phyloP scores from a whole-genome alignment of 2,797 vertebrate genomes.

The Euphonia xanthogaster region DNA sequence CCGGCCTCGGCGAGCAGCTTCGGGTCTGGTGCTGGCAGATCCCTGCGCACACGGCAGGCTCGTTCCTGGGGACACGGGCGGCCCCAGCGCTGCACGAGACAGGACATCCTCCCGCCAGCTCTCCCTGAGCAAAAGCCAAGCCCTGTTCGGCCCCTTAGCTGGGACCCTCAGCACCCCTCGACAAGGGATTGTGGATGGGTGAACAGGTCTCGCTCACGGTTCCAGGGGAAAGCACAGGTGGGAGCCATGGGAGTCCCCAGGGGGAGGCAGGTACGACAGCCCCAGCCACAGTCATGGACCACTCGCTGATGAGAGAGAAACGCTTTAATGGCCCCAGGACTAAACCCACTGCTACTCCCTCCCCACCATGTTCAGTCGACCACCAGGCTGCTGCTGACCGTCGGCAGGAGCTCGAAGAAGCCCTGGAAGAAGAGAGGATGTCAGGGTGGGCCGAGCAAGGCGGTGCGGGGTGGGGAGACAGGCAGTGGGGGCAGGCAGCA shows the following conservation, averaged over 20 bases:
- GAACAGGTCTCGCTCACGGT: accelerated
- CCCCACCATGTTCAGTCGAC: constrained; percentile 76
- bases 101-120: accelerated
- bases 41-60: accelerated
- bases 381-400: constrained; percentile 77
- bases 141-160: accelerated
- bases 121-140: accelerated
- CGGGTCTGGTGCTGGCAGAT: neutral
- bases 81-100: neutral
- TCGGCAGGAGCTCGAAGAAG: constrained; percentile 88
- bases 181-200: accelerated
- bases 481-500: neutral
- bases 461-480: accelerated
- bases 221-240: neutral
- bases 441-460: neutral
- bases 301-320: neutral
- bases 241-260: neutral
- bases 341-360: neutral
- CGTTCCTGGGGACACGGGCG: accelerated
- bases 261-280: accelerated
- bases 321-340: constrained; percentile 26
- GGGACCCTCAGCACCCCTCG: neutral
- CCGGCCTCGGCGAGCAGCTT: neutral
- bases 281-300: neutral
- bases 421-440: constrained; percentile 72